phyloP scores from a whole-genome alignment of 1,140 invertebrate species.

The Cotesia chilonis region DNA sequence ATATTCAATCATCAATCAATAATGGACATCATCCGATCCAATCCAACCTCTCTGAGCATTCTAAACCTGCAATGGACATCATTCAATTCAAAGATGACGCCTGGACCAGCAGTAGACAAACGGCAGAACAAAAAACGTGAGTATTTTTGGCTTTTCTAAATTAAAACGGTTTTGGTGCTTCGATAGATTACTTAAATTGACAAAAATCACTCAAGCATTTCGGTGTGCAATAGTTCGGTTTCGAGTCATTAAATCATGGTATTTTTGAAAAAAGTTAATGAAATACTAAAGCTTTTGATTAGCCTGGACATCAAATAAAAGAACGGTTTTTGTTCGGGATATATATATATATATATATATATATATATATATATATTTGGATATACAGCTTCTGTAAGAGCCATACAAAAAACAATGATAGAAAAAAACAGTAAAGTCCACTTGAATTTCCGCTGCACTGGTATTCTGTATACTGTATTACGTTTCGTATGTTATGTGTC shows the following conservation, averaged over 20 bases:
- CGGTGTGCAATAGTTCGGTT: neutral
- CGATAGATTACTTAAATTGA: constrained; percentile 59
- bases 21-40: constrained; percentile 14
- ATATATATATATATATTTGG: no score
- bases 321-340: no score
- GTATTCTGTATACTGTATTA: constrained; percentile 26
- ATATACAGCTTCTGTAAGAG: no score
- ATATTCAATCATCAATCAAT: neutral
- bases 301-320: no score
- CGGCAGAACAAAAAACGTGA: constrained; percentile 47
- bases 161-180: constrained; percentile 60
- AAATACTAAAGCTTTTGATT: no score
- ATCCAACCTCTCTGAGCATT: neutral
- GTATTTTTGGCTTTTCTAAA: constrained; percentile 56
- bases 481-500: constrained; percentile 4
- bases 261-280: neutral
- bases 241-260: neutral
- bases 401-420: neutral
- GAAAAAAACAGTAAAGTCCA: neutral
- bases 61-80: constrained; percentile 2
- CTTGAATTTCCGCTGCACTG: constrained; percentile 12
- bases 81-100: neutral
- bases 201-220: constrained; percentile 18
- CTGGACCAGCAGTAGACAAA: neutral
- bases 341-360: no score